Conservation (phyloP, 2,888 invertebrate genomes). For the Pheosia tremula region DNA sequence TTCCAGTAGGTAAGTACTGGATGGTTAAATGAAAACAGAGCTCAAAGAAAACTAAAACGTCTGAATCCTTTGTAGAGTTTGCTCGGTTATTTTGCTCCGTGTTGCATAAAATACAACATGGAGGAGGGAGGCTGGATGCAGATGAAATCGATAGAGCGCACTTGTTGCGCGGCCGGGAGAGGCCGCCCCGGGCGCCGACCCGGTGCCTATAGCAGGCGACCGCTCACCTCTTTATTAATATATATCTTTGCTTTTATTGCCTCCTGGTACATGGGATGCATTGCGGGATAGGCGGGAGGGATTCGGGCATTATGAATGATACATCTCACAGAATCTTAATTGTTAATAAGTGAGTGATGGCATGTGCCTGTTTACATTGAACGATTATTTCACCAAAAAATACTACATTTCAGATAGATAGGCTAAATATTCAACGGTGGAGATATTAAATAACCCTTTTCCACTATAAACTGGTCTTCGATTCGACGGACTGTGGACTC, state of each 20-base stretch:
- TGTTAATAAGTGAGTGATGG: too few relatives aligned
- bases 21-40: neutral
- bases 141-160: constrained; percentile 51
- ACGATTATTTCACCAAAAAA: too few relatives aligned
- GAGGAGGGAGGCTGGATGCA: constrained; percentile 34
- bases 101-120: constrained; percentile 19
- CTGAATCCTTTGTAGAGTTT: neutral
- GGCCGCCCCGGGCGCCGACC: constrained; percentile 40
- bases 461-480: too few relatives aligned
- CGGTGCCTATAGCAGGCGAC: constrained; percentile 48
- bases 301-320: too few relatives aligned
- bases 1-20: neutral
- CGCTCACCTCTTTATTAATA: constrained; percentile 26
- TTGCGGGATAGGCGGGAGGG: neutral
- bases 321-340: too few relatives aligned
- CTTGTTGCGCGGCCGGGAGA: constrained; percentile 47
- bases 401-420: too few relatives aligned
- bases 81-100: constrained; percentile 5
- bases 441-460: too few relatives aligned
- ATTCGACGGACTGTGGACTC: too few relatives aligned
- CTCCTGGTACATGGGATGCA: constrained; percentile 27
- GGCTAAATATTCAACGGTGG: too few relatives aligned
- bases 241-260: constrained; percentile 17
- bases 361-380: too few relatives aligned
- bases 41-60: neutral